These are phyloP conservation scores for Araneus ventricosus DNA, from an alignment of 1,140 invertebrate species.

Conservation along the genomic window DNA sequence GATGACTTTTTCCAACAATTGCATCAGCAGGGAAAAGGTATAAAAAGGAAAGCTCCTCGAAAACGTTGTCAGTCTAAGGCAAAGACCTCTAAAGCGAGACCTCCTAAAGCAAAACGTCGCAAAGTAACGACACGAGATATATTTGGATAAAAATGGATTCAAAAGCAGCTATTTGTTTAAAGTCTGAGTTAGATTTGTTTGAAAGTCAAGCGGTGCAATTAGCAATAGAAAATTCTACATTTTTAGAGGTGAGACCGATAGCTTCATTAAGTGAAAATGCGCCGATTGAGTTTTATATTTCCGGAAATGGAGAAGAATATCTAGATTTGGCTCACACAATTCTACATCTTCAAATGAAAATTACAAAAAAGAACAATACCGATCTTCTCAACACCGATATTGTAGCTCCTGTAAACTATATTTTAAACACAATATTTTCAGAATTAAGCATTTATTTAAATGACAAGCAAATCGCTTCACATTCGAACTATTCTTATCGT, in stretches of 20 bases:
- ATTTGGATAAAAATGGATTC: conserved; percentile 41
- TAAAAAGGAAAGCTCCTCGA: conserved; percentile 36
- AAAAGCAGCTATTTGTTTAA: neutral
- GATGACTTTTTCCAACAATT: conserved; percentile 45
- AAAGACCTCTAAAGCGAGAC: neutral
- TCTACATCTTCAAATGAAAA: conserved; percentile 33
- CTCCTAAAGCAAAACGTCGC: neutral
- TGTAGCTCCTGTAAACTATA: conserved; percentile 44
- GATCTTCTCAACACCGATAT: neutral
- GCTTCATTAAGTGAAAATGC: neutral
- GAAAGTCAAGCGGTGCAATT: neutral
- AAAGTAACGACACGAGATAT: neutral
- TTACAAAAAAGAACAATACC: neutral
- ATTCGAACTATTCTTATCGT: conserved; percentile 33
- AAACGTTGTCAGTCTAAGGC: conserved; percentile 19
- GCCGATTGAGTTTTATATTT: conserved; percentile 44
- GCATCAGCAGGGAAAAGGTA: conserved; percentile 44
- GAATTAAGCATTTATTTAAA: conserved; percentile 43
- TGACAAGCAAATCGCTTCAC: neutral
- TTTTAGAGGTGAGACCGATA: neutral
- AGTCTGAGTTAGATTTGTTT: neutral
- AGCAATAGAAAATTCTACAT: neutral
- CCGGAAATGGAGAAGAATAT: conserved; percentile 25
- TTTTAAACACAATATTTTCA: conserved; percentile 36
- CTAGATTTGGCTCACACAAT: conserved; percentile 53